Base-by-base conservation (phyloP, 2,797 vertebrate species). In the Meda fulgida region DNA sequence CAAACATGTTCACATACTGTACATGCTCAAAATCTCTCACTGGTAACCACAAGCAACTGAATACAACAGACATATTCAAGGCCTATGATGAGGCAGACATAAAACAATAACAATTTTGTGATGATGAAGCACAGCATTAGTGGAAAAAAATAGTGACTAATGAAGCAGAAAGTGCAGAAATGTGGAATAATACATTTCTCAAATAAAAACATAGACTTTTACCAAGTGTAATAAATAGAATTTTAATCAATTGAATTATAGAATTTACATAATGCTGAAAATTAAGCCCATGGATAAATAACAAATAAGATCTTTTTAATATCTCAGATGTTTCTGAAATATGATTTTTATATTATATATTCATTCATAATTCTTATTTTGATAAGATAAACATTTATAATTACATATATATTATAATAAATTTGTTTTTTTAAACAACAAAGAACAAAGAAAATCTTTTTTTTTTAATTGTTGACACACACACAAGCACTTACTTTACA, bases 51-150 rank as follows among this genome's bases (percentile, higher is more conserved):
- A 51, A 58, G 23, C 26, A 69, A 19, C 8, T 80, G 31, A 18
- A 43, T 81, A 55, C 48, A 71, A 80, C 66, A 72, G 9, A 21
- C 23, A 9, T 60, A 80, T 71, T 70, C 55, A 46, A 5, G 38
- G 36, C 5, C 36, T 26, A 53, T 55, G 29, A 29, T 2, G 8
- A 40, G 55, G 34, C 10, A 78, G 53, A 78, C 75, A 76, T 8
- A 29, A 16, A 81, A 70, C 70, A 86, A 55, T 77, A 84, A 1
- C 60, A 60, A 60, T 40, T 60, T 2, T 11, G 26, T 11, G 29
- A 40, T 9, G 63, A 66, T 31, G 40, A 19, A 46, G 77, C 18
- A 63, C n/a, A 78, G 7, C 10, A 18, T 7, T 6, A 60, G 10
- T 36, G 53, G 18, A 34, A 23, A 38, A 18, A 23, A 18, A 29